These are phyloP conservation scores for Pachliopta kotzebuea DNA, from an alignment of 2,888 invertebrate species.

Conservation along the genomic window DNA sequence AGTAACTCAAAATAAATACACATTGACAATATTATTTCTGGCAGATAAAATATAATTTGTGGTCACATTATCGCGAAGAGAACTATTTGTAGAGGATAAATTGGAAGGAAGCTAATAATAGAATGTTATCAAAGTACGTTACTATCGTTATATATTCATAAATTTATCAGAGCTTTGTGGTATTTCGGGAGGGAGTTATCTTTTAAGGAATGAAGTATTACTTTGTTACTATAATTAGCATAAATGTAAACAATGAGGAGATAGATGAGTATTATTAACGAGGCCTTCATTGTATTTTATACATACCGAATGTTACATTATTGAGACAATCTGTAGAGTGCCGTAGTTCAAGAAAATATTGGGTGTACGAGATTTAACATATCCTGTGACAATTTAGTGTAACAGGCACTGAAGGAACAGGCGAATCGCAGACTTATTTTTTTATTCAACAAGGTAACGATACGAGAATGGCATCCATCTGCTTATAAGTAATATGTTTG, in stretches of 20 bases:
- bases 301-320: neutral
- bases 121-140: conserved; percentile 25
- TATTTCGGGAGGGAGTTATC: conserved; percentile 21
- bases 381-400: too few relatives aligned
- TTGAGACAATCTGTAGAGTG: too few relatives aligned
- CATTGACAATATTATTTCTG: conserved; percentile 5
- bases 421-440: too few relatives aligned
- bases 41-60: conserved; percentile 34
- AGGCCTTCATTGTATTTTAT: neutral
- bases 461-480: too few relatives aligned
- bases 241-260: neutral
- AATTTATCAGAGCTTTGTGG: conserved; percentile 10
- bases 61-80: conserved; percentile 30
- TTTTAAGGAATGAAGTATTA: conserved; percentile 14
- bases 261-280: conserved; percentile 5
- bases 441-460: too few relatives aligned
- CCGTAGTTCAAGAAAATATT: too few relatives aligned
- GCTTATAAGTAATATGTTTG: too few relatives aligned
- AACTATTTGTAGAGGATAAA: conserved; percentile 28
- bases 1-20: neutral
- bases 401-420: too few relatives aligned
- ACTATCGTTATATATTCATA: conserved; percentile 20
- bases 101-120: conserved; percentile 23
- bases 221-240: conserved; percentile 9
- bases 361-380: too few relatives aligned